These are phyloP conservation scores for Tangara arthus DNA, from an alignment of 2,797 vertebrate genomes.

Conservation along the genomic window DNA sequence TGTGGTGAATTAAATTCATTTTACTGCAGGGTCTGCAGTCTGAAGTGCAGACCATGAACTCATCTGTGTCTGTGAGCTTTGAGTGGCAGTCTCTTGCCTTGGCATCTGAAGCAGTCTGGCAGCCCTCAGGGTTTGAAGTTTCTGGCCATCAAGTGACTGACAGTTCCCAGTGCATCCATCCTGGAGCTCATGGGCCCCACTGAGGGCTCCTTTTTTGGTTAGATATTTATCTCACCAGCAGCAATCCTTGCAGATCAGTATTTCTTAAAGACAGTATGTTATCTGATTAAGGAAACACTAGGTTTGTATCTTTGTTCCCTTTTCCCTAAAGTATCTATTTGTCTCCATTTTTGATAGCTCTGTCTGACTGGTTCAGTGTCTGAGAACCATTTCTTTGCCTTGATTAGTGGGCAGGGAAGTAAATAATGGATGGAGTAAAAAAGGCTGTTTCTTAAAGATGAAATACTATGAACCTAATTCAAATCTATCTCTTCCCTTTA, in stretches of 20 bases:
- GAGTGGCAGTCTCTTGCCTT: background rate
- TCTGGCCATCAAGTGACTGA: background rate
- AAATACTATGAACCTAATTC: background rate
- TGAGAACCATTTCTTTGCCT: background rate
- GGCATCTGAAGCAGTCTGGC: background rate
- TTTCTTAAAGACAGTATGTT: background rate
- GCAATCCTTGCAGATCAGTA: background rate
- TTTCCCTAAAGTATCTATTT: background rate
- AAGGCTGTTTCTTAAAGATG: background rate
- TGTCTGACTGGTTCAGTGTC: background rate
- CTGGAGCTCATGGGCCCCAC: background rate
- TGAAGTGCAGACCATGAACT: background rate
- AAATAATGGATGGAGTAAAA: background rate
- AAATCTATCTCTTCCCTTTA: background rate
- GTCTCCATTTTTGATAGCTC: background rate
- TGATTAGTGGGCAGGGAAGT: background rate
- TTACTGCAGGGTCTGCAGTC: background rate
- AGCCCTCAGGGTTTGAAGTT: background rate
- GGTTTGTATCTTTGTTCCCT: background rate
- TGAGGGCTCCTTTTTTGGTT: background rate
- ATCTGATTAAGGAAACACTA: background rate
- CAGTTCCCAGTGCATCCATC: background rate
- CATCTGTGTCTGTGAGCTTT: background rate
- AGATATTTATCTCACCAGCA: background rate
- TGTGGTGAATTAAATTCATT: background rate